These are phyloP conservation scores for Aselliscus stoliczkanus DNA, from an alignment of 2,797 vertebrate genomes.

Conservation along the genomic window DNA sequence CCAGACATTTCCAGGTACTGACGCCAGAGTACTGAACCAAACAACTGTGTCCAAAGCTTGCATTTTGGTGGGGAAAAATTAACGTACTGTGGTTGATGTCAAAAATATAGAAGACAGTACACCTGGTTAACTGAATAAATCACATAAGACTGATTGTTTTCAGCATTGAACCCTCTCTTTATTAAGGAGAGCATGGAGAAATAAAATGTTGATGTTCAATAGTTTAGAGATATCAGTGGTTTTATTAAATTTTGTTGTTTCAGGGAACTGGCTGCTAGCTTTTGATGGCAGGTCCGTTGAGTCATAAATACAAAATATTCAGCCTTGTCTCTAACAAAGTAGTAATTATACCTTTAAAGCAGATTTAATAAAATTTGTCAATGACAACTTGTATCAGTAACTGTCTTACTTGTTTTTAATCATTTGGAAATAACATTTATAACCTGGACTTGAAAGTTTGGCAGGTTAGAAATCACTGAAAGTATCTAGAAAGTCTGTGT, in stretches of 20 bases:
- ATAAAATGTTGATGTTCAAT: background rate
- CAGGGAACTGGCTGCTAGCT: background rate
- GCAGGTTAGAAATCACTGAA: background rate
- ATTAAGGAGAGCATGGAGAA: slow-evolving; percentile 9
- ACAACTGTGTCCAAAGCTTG: background rate
- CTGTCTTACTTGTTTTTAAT: background rate
- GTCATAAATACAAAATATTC: background rate
- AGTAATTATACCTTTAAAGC: background rate
- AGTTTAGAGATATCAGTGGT: slow-evolving; percentile 35
- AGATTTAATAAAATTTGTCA: slow-evolving; percentile 21
- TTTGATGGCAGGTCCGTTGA: background rate
- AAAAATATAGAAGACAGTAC: background rate
- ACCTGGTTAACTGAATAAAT: background rate
- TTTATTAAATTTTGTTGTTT: background rate
- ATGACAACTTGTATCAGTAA: background rate
- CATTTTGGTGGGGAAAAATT: background rate
- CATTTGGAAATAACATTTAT: background rate
- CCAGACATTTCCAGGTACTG: background rate
- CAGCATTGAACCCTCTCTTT: background rate
- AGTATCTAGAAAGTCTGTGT: background rate
- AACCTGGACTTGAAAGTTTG: background rate
- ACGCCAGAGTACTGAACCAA: background rate
- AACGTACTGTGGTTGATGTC: background rate
- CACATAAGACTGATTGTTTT: background rate
- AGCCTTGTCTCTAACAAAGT: background rate